These are phyloP conservation scores for Daphoenositta chrysoptera DNA, from an alignment of 2,113 vertebrate genomes.

Conservation along the genomic window DNA sequence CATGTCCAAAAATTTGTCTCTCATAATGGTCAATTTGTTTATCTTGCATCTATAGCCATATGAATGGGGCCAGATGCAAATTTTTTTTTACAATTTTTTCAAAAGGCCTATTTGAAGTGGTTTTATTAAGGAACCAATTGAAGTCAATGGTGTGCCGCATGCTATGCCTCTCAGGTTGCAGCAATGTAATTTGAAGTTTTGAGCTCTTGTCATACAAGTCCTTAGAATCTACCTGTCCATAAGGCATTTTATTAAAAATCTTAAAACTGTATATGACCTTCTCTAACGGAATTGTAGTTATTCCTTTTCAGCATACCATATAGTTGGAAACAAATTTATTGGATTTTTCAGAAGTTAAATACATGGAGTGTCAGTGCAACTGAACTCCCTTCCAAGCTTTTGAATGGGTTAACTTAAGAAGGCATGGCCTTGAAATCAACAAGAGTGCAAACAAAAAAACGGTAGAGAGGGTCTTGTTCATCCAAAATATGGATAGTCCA, in stretches of 20 bases:
- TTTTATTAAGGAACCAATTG: neutral
- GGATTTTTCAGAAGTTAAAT: neutral
- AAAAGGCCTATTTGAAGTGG: neutral
- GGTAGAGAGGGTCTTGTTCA: neutral
- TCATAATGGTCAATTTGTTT: neutral
- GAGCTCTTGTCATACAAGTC: neutral
- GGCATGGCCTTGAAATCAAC: neutral
- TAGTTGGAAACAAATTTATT: neutral
- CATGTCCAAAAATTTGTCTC: neutral
- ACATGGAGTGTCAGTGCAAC: rapidly evolving
- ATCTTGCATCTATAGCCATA: neutral
- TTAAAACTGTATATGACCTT: neutral
- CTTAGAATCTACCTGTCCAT: neutral
- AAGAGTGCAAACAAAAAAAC: neutral
- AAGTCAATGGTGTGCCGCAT: neutral
- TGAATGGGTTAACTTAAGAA: neutral
- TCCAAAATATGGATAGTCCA: neutral
- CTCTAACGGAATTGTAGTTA: neutral
- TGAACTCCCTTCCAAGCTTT: neutral
- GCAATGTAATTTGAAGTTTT: neutral
- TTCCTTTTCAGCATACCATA: neutral
- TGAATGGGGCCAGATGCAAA: neutral
- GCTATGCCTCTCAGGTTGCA: neutral
- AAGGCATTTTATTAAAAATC: neutral
- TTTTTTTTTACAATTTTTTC: neutral